Percentiles rank a stretch among this genome's conserved stretches.
phyloP scores from a whole-genome alignment of 2,113 vertebrate species.

The Odobenus rosmarus region DNA sequence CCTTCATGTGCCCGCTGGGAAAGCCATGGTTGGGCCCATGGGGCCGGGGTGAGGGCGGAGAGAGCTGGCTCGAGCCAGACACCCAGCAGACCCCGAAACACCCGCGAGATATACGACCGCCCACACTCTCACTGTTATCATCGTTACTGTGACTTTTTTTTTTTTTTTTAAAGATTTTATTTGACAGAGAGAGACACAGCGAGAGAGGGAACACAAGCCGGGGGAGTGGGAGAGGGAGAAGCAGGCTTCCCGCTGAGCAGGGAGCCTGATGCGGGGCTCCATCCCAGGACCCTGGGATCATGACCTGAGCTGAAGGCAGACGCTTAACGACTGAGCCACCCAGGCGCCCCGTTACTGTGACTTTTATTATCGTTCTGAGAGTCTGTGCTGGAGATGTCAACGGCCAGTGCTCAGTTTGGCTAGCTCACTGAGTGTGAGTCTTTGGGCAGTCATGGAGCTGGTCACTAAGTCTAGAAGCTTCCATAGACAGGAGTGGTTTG shows the following conservation, averaged over 20 bases:
- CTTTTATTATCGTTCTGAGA: background rate
- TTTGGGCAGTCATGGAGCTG: background rate
- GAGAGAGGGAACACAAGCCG: too few relatives aligned
- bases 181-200: too few relatives aligned
- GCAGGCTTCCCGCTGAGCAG: too few relatives aligned
- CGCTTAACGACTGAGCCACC: too few relatives aligned
- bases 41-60: background rate
- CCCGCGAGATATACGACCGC: rapidly evolving
- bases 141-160: background rate
- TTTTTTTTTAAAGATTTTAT: too few relatives aligned
- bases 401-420: background rate
- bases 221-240: too few relatives aligned
- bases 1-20: background rate
- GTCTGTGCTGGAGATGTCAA: too few relatives aligned
- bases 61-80: background rate
- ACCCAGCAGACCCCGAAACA: background rate
- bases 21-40: rapidly evolving
- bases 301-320: too few relatives aligned
- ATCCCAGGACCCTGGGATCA: too few relatives aligned
- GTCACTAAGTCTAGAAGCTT: background rate
- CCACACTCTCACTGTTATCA: too few relatives aligned
- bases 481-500: background rate
- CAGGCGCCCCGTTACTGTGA: background rate
- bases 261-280: too few relatives aligned
- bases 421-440: background rate